Evolutionary conservation across 2,888 invertebrate species (phyloP).

Genomic region (Ceraclea dissimilis): DNA sequence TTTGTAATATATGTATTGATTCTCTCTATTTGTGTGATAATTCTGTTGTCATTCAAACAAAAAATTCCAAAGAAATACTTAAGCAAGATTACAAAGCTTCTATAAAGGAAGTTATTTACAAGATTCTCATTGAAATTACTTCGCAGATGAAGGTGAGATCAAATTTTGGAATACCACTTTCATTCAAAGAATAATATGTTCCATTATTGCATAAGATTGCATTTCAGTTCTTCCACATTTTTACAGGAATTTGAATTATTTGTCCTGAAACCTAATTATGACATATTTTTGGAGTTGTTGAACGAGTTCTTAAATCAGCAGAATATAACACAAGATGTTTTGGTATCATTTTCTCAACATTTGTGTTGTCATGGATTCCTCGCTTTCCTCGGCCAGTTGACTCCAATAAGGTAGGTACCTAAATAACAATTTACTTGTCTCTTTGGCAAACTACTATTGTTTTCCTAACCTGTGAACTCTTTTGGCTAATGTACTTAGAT

Average conservation of each 20-base stretch:
- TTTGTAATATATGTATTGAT: slow-evolving; percentile 19
- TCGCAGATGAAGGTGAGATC: slow-evolving; percentile 13
- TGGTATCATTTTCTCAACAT: slow-evolving; percentile 11
- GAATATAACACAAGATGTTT: slow-evolving; percentile 1
- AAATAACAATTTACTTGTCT: too few relatives aligned
- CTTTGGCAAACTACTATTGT: not conserved
- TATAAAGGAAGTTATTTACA: slow-evolving; percentile 1
- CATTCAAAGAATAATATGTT: too few relatives aligned
- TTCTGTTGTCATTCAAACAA: not conserved
- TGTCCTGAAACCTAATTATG: slow-evolving; percentile 15
- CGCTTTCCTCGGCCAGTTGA: slow-evolving; percentile 12
- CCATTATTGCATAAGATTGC: too few relatives aligned
- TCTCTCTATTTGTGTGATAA: slow-evolving; percentile 14
- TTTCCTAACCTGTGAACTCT: not conserved
- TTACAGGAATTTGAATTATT: slow-evolving; percentile 17
- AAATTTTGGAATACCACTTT: too few relatives aligned
- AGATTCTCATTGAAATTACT: slow-evolving; percentile 1
- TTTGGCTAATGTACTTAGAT: not conserved
- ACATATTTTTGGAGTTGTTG: slow-evolving; percentile 16
- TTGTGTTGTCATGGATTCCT: slow-evolving; percentile 16
- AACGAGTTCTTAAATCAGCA: slow-evolving; percentile 12
- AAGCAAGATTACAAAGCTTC: not conserved
- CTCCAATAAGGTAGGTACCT: slow-evolving; percentile 17
- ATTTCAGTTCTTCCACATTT: not conserved
- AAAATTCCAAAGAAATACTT: not conserved